phyloP scores from a whole-genome alignment of 2,888 invertebrate species.

The Opisthograptis luteolata region DNA sequence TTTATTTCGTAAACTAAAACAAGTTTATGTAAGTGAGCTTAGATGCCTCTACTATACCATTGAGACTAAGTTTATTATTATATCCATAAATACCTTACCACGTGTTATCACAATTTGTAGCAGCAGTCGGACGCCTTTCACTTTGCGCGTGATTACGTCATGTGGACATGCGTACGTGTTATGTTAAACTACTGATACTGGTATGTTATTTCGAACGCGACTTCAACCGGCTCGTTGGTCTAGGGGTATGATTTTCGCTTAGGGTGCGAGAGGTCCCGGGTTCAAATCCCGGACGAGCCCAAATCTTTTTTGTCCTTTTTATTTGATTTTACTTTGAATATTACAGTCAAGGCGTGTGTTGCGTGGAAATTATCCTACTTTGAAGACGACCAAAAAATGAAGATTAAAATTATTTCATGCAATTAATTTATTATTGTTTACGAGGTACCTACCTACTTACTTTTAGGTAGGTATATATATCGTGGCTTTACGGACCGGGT shows the following conservation, averaged over 20 bases:
- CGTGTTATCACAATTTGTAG: neutral
- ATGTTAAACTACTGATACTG: neutral
- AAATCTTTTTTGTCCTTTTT: constrained; percentile 34
- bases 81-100: neutral
- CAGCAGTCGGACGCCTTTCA: constrained; percentile 43
- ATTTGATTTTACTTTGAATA: neutral
- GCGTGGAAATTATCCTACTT: no score
- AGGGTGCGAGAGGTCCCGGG: constrained; percentile 84
- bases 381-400: neutral
- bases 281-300: constrained; percentile 86
- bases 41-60: no score
- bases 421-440: no score
- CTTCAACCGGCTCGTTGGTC: constrained; percentile 77
- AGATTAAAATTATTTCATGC: no score
- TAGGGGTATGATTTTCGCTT: constrained; percentile 85
- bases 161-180: neutral
- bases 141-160: constrained; percentile 29
- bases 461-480: constrained; percentile 15
- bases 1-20: no score
- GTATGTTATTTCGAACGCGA: constrained; percentile 20
- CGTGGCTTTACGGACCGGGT: constrained; percentile 20
- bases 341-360: no score
- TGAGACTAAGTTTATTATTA: no score
- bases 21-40: no score
- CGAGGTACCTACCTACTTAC: no score